Evolutionary conservation across 1,140 invertebrate genomes (phyloP), one percentile per base, ranked within the genome.

Genomic region (Zaprionus vittiger): DNA sequence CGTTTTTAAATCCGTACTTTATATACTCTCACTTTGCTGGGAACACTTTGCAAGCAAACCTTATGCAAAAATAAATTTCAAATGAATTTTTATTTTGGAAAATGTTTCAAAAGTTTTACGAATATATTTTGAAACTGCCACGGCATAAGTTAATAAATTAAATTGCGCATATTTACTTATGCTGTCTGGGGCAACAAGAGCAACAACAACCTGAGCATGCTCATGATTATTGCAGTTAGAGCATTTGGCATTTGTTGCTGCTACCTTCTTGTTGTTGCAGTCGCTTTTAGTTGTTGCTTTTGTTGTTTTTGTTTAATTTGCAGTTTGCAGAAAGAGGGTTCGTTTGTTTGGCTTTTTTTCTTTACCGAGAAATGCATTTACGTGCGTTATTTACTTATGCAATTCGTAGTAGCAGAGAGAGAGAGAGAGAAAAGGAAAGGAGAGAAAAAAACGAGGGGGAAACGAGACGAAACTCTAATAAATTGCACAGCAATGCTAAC

Each of bases 341-440:
- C 20, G 11, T 20, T 22, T 49, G 20, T 52, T 22, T 24, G 31
- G 31, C 31, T 11, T 52, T 20, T 52, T 6, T 52, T 22, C 22
- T 22, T 54, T 71, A 61, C 54, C 65, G 64, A 79, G 62, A 86
- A 85, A 82, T 85, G 83, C 82, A 85, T 86, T 86, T 85, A 79
- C 83, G 83, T 86, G 83, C 79, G 82, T 82, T 85, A 85, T 85
- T 85, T 85, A 85, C 82, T 86, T 86, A 85, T 85, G 82, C 82
- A 81, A 78, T 72, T 56, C 74, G 47, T 24, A 52, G 47, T 47
- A 31, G 31, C 2, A 34, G 47, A 64, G 26, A 74, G 47, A 41
- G 2, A 37, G 20, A 24, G 59, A n/a, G 57, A 20, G 52, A 17
- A 17, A 47, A 34, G 24, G 14, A 41, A 61, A n/a, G 14, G n/a